Base-by-base conservation (phyloP, 37 sponge, comb jelly and placozoan species). In the Amphimedon queenslandica region DNA sequence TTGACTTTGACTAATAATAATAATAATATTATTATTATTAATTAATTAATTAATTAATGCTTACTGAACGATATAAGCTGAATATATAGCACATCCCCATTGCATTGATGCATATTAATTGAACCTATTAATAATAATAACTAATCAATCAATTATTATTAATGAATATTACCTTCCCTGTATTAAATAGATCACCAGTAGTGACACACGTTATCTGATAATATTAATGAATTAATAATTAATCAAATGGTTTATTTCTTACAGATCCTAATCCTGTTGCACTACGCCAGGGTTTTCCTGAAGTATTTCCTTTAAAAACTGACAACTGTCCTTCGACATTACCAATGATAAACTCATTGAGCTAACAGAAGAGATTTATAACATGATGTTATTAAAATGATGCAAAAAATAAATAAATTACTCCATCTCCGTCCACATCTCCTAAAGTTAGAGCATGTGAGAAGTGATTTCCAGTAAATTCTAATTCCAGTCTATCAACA, bases 391-490 rank as follows among this genome's bases (percentile, higher is more conserved):
- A 23, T 63, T n/a, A 10, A n/a, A 18, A 20, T 47, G 53, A 47
- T 13, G 13, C 13, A 18, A 47, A 8, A 47, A 18, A 18, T 47
- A 18, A 47, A 47, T 47, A 18, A 47, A 47, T 70, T 40, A 90
- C 94, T 40, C 91, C 88, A 42, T 94, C 94, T 21, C 68, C 63
- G 70, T 90, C 94, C 38, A 94, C 94, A 35, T 94, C 94, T 35
- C 88, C 94, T 23, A 94, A 60, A 8, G 67, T 31, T 11, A 94
- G 67, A 2, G 92, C 94, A 27, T 86, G 84, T 4, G 92, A 79
- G 70, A 90, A 94, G 43, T 84, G 92, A 74, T 94, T 94, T 2
- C 94, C 94, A 31, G 81, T 38, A 39, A 90, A 85, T 33, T 82
- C 78, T 33, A 94, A 66, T 69, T 85, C 84, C 18, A 94, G 47